Percentiles rank a stretch among this genome's conserved stretches.
Evolutionary conservation across 2,113 vertebrate species (phyloP).

Genomic region (Mus spicilegus): DNA sequence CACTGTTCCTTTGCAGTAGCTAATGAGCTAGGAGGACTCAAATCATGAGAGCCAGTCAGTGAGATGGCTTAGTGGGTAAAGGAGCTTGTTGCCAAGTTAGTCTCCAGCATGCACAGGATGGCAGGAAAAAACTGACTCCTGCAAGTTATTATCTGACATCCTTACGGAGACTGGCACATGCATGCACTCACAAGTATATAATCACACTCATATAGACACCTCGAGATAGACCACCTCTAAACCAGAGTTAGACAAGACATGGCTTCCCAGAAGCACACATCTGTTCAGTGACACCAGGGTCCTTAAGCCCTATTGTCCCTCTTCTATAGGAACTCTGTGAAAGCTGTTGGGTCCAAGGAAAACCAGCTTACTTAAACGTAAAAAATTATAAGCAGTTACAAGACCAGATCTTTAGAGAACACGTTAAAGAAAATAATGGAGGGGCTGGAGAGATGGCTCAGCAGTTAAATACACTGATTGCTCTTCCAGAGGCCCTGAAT

Average conservation of each 20-base stretch:
- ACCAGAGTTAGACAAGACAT: not conserved
- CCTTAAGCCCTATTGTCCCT: not conserved
- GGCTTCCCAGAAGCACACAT: not conserved
- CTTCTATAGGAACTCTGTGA: not conserved
- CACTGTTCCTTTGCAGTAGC: not conserved
- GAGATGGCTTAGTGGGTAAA: not conserved
- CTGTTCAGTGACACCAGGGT: slow-evolving; percentile 8
- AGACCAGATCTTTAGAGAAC: not conserved
- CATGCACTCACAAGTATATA: not conserved
- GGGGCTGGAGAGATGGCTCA: too few species aligned
- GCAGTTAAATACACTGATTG: too few species aligned
- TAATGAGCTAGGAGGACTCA: not conserved
- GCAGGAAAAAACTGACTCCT: not conserved
- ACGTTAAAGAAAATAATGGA: not conserved
- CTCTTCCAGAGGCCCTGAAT: too few species aligned
- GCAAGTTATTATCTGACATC: not conserved
- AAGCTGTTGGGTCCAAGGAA: not conserved
- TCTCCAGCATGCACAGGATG: not conserved
- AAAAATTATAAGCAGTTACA: not conserved
- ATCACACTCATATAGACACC: not conserved
- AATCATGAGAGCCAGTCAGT: not conserved
- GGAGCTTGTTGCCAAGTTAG: not conserved
- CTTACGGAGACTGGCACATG: not conserved
- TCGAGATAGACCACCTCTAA: not conserved
- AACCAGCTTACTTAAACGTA: slow-evolving; percentile 13